phyloP scores from a whole-genome alignment of 2,888 invertebrate genomes.

The Troglohyphantes excavatus region DNA sequence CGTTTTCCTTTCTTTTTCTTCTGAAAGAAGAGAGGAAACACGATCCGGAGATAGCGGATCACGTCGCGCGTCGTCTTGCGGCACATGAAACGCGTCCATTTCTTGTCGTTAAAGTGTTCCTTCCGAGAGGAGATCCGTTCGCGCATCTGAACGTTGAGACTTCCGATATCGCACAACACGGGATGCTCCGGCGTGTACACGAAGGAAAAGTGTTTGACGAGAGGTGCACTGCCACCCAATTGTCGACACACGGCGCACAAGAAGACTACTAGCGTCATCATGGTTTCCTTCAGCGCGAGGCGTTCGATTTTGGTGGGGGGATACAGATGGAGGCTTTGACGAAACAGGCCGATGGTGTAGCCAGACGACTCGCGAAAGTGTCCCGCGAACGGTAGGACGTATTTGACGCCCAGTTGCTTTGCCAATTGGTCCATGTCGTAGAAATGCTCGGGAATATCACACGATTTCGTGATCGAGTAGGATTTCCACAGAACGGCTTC shows the following conservation, averaged over 20 bases:
- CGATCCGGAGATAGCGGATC: slow-evolving; percentile 2
- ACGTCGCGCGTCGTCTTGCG: slow-evolving; percentile 10
- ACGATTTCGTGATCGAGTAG: background rate
- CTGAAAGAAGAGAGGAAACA: slow-evolving; percentile 22
- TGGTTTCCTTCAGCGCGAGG: background rate
- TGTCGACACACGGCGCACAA: background rate
- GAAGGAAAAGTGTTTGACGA: slow-evolving; percentile 12
- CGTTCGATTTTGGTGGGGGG: background rate
- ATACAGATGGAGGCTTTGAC: background rate
- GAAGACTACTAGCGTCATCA: background rate
- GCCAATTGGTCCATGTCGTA: slow-evolving; percentile 15
- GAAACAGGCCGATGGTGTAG: slow-evolving; percentile 24
- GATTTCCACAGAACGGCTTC: slow-evolving; percentile 11
- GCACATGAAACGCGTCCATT: slow-evolving; percentile 24
- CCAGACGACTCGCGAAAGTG: slow-evolving; percentile 36
- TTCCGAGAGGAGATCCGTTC: background rate
- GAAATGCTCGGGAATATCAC: slow-evolving; percentile 48
- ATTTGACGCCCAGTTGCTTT: background rate
- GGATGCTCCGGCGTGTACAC: slow-evolving; percentile 6
- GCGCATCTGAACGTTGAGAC: background rate
- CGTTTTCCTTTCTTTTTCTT: slow-evolving; percentile 9
- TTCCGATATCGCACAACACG: slow-evolving; percentile 10
- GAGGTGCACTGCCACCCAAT: background rate
- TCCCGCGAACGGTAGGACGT: slow-evolving; percentile 25
- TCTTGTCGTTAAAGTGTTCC: slow-evolving; percentile 22